A percentile compares a stretch with the other conserved stretches of the same genome.
phyloP scores from a whole-genome alignment of 2,113 vertebrate species.

The Ramphastos sulfuratus region DNA sequence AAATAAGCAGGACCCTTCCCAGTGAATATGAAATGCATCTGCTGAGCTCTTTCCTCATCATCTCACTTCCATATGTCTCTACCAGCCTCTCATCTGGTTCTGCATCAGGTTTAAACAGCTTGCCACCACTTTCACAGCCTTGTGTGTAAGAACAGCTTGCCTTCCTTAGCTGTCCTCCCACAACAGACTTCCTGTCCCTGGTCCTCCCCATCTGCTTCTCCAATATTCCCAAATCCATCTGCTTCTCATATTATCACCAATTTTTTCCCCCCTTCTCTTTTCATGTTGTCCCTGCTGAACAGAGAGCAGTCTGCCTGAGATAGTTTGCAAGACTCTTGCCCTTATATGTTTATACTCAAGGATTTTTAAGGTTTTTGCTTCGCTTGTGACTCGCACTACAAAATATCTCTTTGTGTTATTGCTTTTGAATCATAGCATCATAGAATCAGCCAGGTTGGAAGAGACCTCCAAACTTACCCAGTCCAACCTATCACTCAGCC shows the following conservation, averaged over 20 bases:
- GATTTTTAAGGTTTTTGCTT: neutral
- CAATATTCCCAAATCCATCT: constrained; percentile 9
- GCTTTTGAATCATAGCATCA: too few relatives aligned
- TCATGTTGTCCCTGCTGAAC: neutral
- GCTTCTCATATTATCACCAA: neutral
- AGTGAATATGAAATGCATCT: neutral
- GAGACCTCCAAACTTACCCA: too few relatives aligned
- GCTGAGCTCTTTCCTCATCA: neutral
- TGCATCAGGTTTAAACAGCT: neutral
- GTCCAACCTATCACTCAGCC: too few relatives aligned
- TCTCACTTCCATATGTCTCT: rapidly evolving
- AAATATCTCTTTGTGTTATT: neutral
- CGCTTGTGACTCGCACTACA: neutral
- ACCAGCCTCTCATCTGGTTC: neutral
- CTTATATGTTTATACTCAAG: neutral
- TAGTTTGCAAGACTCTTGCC: neutral
- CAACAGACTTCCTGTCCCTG: neutral
- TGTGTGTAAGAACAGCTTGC: neutral
- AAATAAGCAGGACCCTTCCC: neutral
- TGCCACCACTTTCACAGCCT: neutral
- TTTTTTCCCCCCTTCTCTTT: neutral
- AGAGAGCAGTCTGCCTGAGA: neutral
- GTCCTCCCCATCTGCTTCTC: constrained; percentile 19
- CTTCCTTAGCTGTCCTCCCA: constrained; percentile 16
- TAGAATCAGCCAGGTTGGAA: too few relatives aligned